Base-by-base conservation (phyloP, 1,140 invertebrate species). In the Trichogramma pretiosum region DNA sequence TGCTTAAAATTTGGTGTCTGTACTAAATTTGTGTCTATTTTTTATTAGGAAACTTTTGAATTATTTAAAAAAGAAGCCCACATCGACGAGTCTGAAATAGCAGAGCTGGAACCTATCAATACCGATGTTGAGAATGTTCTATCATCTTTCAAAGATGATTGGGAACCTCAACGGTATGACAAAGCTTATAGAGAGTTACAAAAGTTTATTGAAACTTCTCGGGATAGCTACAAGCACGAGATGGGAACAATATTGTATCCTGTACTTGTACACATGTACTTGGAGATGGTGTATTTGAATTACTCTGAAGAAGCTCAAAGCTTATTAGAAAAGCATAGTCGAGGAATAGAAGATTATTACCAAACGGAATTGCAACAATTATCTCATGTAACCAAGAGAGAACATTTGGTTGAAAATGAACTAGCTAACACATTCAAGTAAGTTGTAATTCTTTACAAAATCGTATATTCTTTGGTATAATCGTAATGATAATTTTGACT, bases 191-290 rank as follows among this genome's bases (percentile, higher is more conserved):
- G 79, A 50, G 85, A 87, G 63, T 70, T 96, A 2, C 89, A 89
- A 60, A 82, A 81, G 53, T 96, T 95, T 75, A 82, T 96, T n/a
- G 93, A 96, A 62, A 80, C 81, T 48, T 87, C 91, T 18, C 65
- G 96, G 37, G 93, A 97, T 73, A 82, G 91, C 53, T 95, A 95
- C 61, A 95, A 93, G 86, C 88, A 93, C 74, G 93, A 98, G 73
- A 67, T 96, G 30, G 85, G 89, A 1, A 86, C 87, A 62, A 83
- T 96, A 36, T 68, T 96, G 21, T 98, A 95, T 72, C 93, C 93
- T 48, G 88, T 96, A 18, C 85, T 96, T 71, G 89, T 96, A 9
- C 93, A 97, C 59, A 96, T 97, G 87, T 97, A 96, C 63, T 73
- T 98, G 45, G 88, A 94, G 65, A 73, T 98, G 10, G 84, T 98